Base-by-base conservation (phyloP, 2,888 invertebrate genomes). In the Acleris sparsana region DNA sequence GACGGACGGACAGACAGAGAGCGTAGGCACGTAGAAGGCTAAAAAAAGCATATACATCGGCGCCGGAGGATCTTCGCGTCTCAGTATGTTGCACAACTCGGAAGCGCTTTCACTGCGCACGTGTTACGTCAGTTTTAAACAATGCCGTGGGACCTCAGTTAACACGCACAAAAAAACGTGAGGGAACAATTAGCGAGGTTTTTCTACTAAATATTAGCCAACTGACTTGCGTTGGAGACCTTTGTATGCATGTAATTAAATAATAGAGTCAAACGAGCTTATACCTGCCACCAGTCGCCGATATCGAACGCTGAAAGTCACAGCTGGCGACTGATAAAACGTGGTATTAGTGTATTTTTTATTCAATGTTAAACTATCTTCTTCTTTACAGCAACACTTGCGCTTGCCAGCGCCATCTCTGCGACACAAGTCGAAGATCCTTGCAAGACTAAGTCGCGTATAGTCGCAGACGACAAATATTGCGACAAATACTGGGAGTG, bases 401-500 rank as follows among this genome's bases (percentile, higher is more conserved):
- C 83, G 33, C 77, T 78, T 33, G 72, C 79, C 25, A 75, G 84
- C 2, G 39, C 87, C 9, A 78, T 79, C 39, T 77, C 86, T 18
- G 85, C 87, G 69, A 82, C 77, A 1, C 92, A 92, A 75, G 71
- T 89, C 0, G 96, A 96, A 73, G 97, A 97, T 84, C 97, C 97
- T 0, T 97, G 97, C 90, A 96, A 97, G 89, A 93, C 94, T 29
- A 97, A 97, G 87, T 89, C 95, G 7, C 93, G 96, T 59, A 94
- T 97, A 0, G 95, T 96, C 0, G 94, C 94, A 0, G 97, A 97
- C 77, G 95, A 95, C 73, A 96, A 96, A 56, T 96, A 97, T 87
- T 97, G 97, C 80, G 93, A 93, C 80, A 92, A 94, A 65, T 97
- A 96, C 80, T 97, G 97, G 97, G 97, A 97, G 85, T 97, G 97